phyloP scores from a whole-genome alignment of 2,888 invertebrate genomes.

The Cantharis rufa region DNA sequence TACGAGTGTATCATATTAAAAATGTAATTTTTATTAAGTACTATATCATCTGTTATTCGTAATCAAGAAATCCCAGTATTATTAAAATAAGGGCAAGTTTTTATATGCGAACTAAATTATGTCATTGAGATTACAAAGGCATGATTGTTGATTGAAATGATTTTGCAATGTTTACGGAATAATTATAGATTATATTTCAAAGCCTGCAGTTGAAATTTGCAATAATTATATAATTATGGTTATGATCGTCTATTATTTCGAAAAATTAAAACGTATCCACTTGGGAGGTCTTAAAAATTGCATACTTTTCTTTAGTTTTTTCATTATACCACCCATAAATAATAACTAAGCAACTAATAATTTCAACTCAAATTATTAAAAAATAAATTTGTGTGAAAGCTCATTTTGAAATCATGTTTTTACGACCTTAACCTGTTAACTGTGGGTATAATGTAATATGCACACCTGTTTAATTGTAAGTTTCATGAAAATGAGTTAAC shows the following conservation, averaged over 20 bases:
- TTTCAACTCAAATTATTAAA: constrained; percentile 3
- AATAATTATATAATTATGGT: neutral
- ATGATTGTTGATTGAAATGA: neutral
- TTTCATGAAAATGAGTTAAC: constrained; percentile 6
- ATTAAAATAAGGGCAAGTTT: neutral
- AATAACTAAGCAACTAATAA: constrained; percentile 12
- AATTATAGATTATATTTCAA: neutral
- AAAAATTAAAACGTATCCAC: constrained; percentile 9
- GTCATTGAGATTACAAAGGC: neutral
- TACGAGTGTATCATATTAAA: neutral
- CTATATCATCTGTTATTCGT: too few relatives aligned
- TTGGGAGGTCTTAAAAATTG: constrained; percentile 19
- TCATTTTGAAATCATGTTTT: constrained; percentile 12
- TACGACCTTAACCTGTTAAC: constrained; percentile 23
- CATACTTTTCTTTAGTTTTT: neutral
- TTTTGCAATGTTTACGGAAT: neutral
- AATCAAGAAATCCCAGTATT: neutral
- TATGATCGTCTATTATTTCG: constrained; percentile 8
- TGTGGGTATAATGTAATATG: constrained; percentile 5
- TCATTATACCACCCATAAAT: neutral
- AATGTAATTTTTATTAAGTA: neutral
- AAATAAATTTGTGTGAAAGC: constrained; percentile 14
- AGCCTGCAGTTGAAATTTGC: neutral
- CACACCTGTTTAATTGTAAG: constrained; percentile 28
- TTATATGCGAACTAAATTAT: neutral